Evolutionary conservation across 2,113 vertebrate species (phyloP), one percentile per base, ranked within the genome.

Genomic region (Carassius auratus): DNA sequence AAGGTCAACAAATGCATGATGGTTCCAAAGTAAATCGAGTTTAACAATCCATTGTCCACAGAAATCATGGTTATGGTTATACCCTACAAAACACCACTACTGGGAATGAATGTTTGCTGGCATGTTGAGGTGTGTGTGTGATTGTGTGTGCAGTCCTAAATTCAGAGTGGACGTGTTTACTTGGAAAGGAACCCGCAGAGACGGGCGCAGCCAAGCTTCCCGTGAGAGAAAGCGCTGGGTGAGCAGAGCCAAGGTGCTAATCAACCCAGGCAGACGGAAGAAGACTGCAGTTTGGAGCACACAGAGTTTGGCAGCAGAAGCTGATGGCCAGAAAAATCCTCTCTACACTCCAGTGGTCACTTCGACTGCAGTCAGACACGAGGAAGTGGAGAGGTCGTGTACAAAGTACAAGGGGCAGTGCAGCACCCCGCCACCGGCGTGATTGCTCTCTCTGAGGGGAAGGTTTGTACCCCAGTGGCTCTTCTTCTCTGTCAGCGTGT

Each of bases 261-360:
- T 88, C 86, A 84, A 86, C 83, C 52, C 76, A 81, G 82, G 83
- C 89, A 84, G 85, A 86, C 77, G 38, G 81, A 81, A 73, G 55
- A 14, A 73, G 55, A 14, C 61, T 50, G n/a, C 74, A 84, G 84
- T 73, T 86, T 81, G 73, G 69, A 81, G 81, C 84, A 76, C 81
- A 81, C 59, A 76, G 74, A 79, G 64, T 59, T 74, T 83, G 81
- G 75, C 84, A 86, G 52, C 23, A 21, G 3, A 42, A 82, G 15
- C 62, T 36, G 61, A 69, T 76, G 42, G 76, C 74, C 50, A 83
- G 14, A 36, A 66, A 78, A 71, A 66, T 86, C 62, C 62, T 68
- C 84, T 84, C 21, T 30, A 48, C 36, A 59, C 62, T 66, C 75
- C 33, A 50, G 33, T 52, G 68, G 42, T 66, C 73, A 26, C 50